Conservation (phyloP, 2,888 invertebrate genomes). For the Brachycybe producta region DNA sequence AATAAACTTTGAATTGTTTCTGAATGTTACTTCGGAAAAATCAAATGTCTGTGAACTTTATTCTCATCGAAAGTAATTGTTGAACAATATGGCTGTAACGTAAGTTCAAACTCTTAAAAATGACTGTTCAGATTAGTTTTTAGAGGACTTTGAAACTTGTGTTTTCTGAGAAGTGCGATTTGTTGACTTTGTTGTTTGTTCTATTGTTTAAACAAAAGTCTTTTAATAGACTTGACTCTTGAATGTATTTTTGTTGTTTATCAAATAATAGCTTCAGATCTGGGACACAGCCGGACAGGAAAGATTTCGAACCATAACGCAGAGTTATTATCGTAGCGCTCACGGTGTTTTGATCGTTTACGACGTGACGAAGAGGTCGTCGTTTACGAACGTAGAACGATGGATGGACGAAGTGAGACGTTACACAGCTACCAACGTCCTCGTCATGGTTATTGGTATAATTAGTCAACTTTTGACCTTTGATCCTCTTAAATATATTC, state of each 20-base stretch:
- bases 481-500: neutral
- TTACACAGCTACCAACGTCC: slow-evolving; percentile 83
- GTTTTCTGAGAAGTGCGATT: neutral
- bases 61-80: too few relatives aligned
- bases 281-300: slow-evolving; percentile 98
- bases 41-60: too few relatives aligned
- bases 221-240: too few relatives aligned
- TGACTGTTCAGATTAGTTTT: neutral
- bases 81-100: too few relatives aligned
- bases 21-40: too few relatives aligned
- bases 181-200: too few relatives aligned
- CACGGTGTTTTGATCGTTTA: slow-evolving; percentile 96
- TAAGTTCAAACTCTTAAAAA: neutral
- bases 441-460: slow-evolving; percentile 75
- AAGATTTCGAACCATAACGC: slow-evolving; percentile 89
- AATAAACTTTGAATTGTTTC: too few relatives aligned
- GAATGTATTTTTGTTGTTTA: too few relatives aligned
- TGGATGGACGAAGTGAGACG: slow-evolving; percentile 94
- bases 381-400: slow-evolving; percentile 78
- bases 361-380: slow-evolving; percentile 84
- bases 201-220: too few relatives aligned
- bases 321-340: slow-evolving; percentile 91
- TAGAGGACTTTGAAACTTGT: neutral
- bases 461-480: slow-evolving; percentile 7
- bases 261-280: slow-evolving; percentile 66